Base-by-base conservation (phyloP, 2,888 invertebrate genomes). In the Erebia palarica region DNA sequence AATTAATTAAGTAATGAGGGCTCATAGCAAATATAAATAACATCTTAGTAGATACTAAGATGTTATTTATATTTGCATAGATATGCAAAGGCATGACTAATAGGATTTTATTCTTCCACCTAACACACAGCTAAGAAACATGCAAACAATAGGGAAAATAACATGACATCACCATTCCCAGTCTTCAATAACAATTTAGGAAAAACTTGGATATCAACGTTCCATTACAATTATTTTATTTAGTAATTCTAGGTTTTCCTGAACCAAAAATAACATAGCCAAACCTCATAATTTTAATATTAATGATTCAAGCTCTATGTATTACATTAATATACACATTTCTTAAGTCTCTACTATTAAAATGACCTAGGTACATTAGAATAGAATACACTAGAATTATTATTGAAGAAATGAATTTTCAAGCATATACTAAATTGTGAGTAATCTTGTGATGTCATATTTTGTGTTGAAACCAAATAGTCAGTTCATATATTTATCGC, bases 81-180 rank as follows among this genome's bases (percentile, higher is more conserved):
- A 16, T 18, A 27, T 58, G 21, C 55, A 58, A 58, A 14, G 18
- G 3, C 13, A 58, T 27, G 57, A 58, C 13, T 58, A 58, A 58
- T 21, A 58, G 14, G 27, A 58, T 5, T 18, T 18, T 18, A 27
- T 13, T 27, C 27, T 58, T 58, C 1, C 27, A 27, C 14, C 27
- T 13, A 13, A 60, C 1, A 5, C 63, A 47, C 63, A 18, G 47
- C 61, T 44, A 44, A 61, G 13, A 61, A 63, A 18, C 16, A 42
- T 42, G 47, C 21, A 63, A 63, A 63, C 63, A 63, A 49, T 49
- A 21, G 63, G 47, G 47, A 21, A 9, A 63, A 63, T 7, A 63
- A 63, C 11, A 63, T 63, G 63, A 63, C 63, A 63, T 63, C 63
- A 63, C 16, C 2, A 1, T 9, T 36, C 21, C 8, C 47, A 63